These are phyloP conservation scores for Diabrotica balteata DNA, from an alignment of 2,888 invertebrate genomes.

Conservation along the genomic window DNA sequence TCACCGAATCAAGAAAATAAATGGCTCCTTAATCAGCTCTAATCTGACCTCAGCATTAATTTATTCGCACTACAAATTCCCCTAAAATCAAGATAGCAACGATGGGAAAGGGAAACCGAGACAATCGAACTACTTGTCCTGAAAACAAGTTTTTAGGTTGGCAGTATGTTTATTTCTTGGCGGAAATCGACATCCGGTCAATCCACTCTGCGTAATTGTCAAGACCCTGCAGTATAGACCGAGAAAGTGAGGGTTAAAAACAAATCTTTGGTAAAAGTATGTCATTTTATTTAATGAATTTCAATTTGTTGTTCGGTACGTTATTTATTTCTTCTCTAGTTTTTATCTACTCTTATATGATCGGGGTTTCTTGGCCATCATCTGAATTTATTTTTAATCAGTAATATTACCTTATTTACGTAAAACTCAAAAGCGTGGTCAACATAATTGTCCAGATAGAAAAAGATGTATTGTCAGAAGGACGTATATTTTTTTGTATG, in stretches of 20 bases:
- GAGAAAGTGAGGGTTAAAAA: not conserved
- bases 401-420: too few relatives aligned
- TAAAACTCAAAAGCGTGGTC: too few relatives aligned
- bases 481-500: too few relatives aligned
- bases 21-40: not conserved
- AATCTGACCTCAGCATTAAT: conserved; percentile 3
- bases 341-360: too few relatives aligned
- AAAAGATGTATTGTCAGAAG: too few relatives aligned
- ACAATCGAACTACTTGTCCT: conserved; percentile 26
- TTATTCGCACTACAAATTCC: conserved; percentile 6
- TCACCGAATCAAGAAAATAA: not conserved
- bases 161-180: conserved; percentile 24
- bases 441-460: too few relatives aligned
- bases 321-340: too few relatives aligned
- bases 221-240: conserved; percentile 14
- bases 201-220: conserved; percentile 23
- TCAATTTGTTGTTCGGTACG: too few relatives aligned
- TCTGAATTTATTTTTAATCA: too few relatives aligned
- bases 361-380: too few relatives aligned
- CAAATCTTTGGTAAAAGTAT: too few relatives aligned
- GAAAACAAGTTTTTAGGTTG: conserved; percentile 33
- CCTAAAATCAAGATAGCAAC: conserved; percentile 25
- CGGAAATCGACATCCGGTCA: conserved; percentile 44
- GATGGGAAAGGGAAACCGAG: conserved; percentile 23
- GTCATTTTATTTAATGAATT: too few relatives aligned